Base-by-base conservation (phyloP, 2,797 vertebrate species). In the Merluccius polli region DNA sequence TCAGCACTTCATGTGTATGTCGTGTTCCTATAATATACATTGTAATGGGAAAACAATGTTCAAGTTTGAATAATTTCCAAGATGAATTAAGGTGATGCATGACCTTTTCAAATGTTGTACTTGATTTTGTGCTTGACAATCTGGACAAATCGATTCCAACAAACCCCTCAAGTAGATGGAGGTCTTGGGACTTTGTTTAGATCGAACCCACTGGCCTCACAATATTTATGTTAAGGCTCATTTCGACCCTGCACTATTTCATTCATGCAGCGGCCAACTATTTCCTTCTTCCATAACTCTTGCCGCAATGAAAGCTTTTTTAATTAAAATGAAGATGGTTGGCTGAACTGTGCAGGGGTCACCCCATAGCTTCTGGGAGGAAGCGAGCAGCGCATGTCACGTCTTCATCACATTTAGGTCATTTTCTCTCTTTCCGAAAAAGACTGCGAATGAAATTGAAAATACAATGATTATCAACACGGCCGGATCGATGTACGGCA, bases 301-400 rank as follows among this genome's bases (percentile, higher is more conserved):
- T 86, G 38, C 78, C 75, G 83, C 87, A 84, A 75, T 90, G 91
- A 93, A 92, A 90, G 88, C 89, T 89, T 92, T n/a, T 92, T 93
- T 92, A 92, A 94, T 93, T 94, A 92, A 93, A 92, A 88, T 89
- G 59, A 65, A 89, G 89, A 89, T 73, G 84, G 87, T 90, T 90
- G 85, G 89, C 87, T 91, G 84, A 84, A 76, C 88, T 44, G 83
- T 74, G 78, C 85, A 84, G 83, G 86, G 89, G 92, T 93, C 88
- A 86, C 79, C 12, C 35, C 70, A 65, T 90, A 87, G 86, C 88
- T 90, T 88, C 82, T 85, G 81, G 70, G 83, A 48, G 8, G 77
- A 87, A 80, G 35, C 79, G 70, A 3, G 33, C 81, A 72, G 74
- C 76, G 76, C 72, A 78, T 75, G 11, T 38, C 16, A 41, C 83